Percentiles rank a stretch among this genome's conserved stretches.
Conservation (phyloP, 2,113 vertebrate genomes). For the Austrofundulus limnaeus region DNA sequence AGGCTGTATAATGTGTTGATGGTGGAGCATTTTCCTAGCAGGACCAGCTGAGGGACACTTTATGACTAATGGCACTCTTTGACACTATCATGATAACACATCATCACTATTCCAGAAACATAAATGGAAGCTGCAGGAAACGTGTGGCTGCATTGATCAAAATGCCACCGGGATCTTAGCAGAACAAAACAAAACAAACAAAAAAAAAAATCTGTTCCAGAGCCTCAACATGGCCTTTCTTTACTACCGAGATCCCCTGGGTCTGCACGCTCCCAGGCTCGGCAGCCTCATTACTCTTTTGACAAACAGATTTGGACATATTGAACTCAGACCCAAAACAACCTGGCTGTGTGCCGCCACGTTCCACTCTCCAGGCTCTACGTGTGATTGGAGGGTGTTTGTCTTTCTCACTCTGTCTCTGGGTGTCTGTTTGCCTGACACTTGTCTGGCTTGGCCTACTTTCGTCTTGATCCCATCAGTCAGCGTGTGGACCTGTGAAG, state of each 20-base stretch:
- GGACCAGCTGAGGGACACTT: slow-evolving; percentile 41
- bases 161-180: slow-evolving; percentile 56
- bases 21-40: slow-evolving; percentile 46
- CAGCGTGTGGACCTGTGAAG: slow-evolving; percentile 72
- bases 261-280: slow-evolving; percentile 36
- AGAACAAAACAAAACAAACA: slow-evolving; percentile 37
- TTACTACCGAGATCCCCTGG: slow-evolving; percentile 43
- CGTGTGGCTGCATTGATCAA: slow-evolving; percentile 66
- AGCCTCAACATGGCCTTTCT: slow-evolving; percentile 40
- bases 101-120: slow-evolving; percentile 69
- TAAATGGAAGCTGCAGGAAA: slow-evolving; percentile 45
- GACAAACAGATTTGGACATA: slow-evolving; percentile 71
- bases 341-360: slow-evolving; percentile 35
- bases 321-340: slow-evolving; percentile 69
- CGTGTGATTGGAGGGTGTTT: slow-evolving; percentile 65
- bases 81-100: slow-evolving; percentile 63
- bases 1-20: slow-evolving; percentile 51
- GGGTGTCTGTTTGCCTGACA: slow-evolving; percentile 67
- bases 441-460: slow-evolving; percentile 73
- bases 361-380: slow-evolving; percentile 38
- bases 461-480: slow-evolving; percentile 75
- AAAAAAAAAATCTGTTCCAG: slow-evolving; percentile 59
- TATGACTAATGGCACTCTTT: slow-evolving; percentile 58
- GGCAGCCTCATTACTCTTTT: slow-evolving; percentile 63
- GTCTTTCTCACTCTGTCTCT: slow-evolving; percentile 54